A percentile compares a stretch with the other conserved stretches of the same genome.
Evolutionary conservation across 1,140 invertebrate genomes (phyloP).

Genomic region (Ptiloglossa arizonensis): DNA sequence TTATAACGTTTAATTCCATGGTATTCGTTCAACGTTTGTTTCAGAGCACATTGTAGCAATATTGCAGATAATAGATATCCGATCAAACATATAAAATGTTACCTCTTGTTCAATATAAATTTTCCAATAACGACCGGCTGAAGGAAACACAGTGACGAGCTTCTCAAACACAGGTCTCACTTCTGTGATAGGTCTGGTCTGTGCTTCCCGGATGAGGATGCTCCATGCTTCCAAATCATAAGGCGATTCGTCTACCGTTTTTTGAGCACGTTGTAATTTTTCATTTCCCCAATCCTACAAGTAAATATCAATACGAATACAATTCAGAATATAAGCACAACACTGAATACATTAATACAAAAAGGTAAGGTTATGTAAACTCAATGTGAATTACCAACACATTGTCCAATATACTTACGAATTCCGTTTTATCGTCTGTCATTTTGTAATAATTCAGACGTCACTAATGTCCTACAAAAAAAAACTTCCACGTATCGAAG

Average conservation of each 20-base stretch:
- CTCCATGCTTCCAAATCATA: slow-evolving; percentile 99
- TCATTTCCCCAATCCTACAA: slow-evolving; percentile 94
- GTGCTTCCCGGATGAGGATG: slow-evolving; percentile 94
- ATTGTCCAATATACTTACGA: slow-evolving; percentile 62
- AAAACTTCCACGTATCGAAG: not conserved
- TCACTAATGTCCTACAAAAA: not conserved
- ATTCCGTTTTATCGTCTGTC: slow-evolving; percentile 72
- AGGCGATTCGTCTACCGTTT: slow-evolving; percentile 91
- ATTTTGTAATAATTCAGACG: slow-evolving; percentile 39
- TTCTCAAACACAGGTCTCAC: slow-evolving; percentile 96
- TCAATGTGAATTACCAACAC: not conserved
- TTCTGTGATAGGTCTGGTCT: slow-evolving; percentile 94
- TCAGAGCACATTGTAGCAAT: not conserved
- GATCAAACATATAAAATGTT: slow-evolving; percentile 42
- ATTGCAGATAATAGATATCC: not conserved
- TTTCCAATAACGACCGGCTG: slow-evolving; percentile 98
- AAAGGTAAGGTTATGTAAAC: slow-evolving; percentile 54
- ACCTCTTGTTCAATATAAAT: slow-evolving; percentile 99
- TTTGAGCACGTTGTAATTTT: slow-evolving; percentile 89
- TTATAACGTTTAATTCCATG: not conserved
- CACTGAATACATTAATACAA: not conserved
- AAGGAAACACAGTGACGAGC: slow-evolving; percentile 96
- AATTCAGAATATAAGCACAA: not conserved
- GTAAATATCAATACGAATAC: not conserved
- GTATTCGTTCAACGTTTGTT: not conserved